Evolutionary conservation across 1,140 invertebrate genomes (phyloP).

Genomic region (Plectrocnemia conspersa): DNA sequence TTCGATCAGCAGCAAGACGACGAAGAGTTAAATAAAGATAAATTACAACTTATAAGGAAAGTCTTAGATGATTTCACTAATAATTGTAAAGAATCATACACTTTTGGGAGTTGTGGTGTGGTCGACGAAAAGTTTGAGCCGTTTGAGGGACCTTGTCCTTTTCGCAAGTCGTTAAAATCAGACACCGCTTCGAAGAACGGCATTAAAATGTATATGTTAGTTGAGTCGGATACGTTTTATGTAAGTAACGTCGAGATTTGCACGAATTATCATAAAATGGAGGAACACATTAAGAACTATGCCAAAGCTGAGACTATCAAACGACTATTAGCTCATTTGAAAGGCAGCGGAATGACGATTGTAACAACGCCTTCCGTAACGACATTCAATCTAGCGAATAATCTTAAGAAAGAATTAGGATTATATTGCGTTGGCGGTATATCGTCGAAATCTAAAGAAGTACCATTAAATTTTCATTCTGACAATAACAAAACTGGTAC

Average conservation of each 20-base stretch:
- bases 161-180: constrained; percentile 49
- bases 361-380: constrained; percentile 45
- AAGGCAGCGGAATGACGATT: constrained; percentile 41
- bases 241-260: constrained; percentile 49
- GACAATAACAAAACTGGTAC: constrained; percentile 38
- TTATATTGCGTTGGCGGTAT: constrained; percentile 41
- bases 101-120: constrained; percentile 41
- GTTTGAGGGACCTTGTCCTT: constrained; percentile 48
- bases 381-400: constrained; percentile 39
- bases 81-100: constrained; percentile 49
- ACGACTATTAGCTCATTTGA: constrained; percentile 44
- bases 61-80: constrained; percentile 50
- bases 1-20: constrained; percentile 40
- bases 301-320: constrained; percentile 38
- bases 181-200: constrained; percentile 42
- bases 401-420: constrained; percentile 40
- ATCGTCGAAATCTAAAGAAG: constrained; percentile 39
- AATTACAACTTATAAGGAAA: constrained; percentile 49
- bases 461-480: constrained; percentile 43
- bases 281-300: constrained; percentile 28
- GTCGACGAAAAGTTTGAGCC: constrained; percentile 51
- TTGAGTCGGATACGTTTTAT: constrained; percentile 48
- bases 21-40: constrained; percentile 37
- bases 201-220: constrained; percentile 45
- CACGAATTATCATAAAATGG: constrained; percentile 41